Conservation (phyloP, 2,113 vertebrate genomes). For the Lagopus muta region DNA sequence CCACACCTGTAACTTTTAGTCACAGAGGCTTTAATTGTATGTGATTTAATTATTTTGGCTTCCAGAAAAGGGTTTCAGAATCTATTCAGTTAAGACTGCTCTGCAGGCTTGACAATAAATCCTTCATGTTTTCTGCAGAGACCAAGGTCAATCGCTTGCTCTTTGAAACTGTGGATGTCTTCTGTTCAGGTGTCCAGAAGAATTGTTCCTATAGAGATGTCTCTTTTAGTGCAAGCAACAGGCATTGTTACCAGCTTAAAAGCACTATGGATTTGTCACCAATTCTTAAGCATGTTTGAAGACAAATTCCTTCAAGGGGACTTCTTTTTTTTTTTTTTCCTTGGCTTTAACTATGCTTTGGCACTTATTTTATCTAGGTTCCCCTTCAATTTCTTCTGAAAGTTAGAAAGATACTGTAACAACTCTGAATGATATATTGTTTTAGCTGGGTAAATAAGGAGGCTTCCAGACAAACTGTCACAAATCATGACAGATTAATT, state of each 20-base stretch:
- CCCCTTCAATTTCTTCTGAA: not conserved
- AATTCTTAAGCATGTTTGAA: not conserved
- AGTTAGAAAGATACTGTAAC: not conserved
- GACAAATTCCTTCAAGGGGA: not conserved
- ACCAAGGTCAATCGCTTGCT: not conserved
- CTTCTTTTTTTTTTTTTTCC: not conserved
- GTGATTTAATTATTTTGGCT: constrained; percentile 8
- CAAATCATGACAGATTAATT: not conserved
- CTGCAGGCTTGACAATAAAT: constrained; percentile 31
- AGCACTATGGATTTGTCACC: not conserved
- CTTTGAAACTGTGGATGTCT: constrained; percentile 43
- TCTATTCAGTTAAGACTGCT: not conserved
- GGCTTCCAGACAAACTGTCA: not conserved
- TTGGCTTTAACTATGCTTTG: not conserved
- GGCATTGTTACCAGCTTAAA: not conserved
- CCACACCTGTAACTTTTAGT: constrained; percentile 43
- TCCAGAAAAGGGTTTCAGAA: constrained; percentile 13
- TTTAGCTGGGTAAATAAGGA: not conserved
- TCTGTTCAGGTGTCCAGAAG: not conserved
- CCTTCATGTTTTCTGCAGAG: not conserved
- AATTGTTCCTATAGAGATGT: not conserved
- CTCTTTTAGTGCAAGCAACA: not conserved
- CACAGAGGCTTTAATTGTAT: not conserved
- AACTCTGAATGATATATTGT: not conserved
- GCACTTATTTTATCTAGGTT: not conserved